Evolutionary conservation across 2,113 vertebrate genomes (phyloP), one percentile per base, ranked within the genome.

Genomic region (Thamnophis sirtalis): DNA sequence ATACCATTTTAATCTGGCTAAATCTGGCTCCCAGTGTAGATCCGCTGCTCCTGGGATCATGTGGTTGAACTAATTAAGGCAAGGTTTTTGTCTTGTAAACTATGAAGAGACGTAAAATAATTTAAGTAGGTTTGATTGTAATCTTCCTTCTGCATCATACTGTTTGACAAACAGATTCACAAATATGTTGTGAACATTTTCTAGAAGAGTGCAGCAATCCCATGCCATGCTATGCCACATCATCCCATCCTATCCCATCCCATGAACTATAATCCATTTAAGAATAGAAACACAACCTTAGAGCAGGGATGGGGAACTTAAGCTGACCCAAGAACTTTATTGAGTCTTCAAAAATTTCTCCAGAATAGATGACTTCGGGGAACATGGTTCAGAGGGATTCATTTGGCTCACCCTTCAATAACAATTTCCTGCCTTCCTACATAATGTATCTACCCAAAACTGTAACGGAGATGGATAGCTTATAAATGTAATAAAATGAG

Each of bases 91-190:
- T 94, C 93, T 92, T 96, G 94, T 95, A 96, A 97, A 96, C 96
- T 21, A 8, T 93, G 95, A 96, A 96, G 95, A 92, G 96, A 97
- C 95, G 97, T 97, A 97, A 95, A 96, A 94, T 60, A 86, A 93
- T 96, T 97, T 97, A 97, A 94, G 92, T 93, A 97, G 96, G 96
- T 80, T 80, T 38, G 15, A 38, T 80, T 38, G 33, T 80, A 80
- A 80, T 38, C 33, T 80, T 80, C 17, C 33, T 38, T 38, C 7
- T 3, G 33, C 2, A 21, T 38, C 33, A 38, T 80, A 38, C 33
- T 43, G 33, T 33, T 60, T 60, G 24, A 60, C 24, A 60, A 60
- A 60, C 10, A 33, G 63, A 68, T 68, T n/a, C 63, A 68, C 33
- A 80, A 21, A 80, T 80, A 19, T 80, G 7, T 21, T 43, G 33